Evolutionary conservation across 2,113 vertebrate genomes (phyloP).

Genomic region (Burhinus oedicnemus): DNA sequence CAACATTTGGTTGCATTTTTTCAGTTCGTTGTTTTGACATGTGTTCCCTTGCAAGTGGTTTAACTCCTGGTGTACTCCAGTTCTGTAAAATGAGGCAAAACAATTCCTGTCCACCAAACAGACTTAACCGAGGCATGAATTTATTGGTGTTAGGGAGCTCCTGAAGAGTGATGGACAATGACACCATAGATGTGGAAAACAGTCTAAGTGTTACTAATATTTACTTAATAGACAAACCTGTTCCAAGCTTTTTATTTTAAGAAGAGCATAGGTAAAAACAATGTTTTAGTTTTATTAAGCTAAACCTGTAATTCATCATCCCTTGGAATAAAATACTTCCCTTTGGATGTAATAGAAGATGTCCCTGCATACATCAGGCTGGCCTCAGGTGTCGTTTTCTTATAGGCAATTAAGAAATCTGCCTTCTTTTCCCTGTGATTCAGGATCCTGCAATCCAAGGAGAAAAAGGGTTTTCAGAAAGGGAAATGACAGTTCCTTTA

Average conservation of each 20-base stretch:
- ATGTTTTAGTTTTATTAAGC: neutral
- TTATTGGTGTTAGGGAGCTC: neutral
- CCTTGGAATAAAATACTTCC: neutral
- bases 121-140: neutral
- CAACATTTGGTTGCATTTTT: slow-evolving; percentile 26
- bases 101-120: neutral
- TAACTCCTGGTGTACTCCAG: neutral
- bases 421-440: neutral
- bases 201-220: neutral
- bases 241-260: neutral
- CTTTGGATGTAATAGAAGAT: neutral
- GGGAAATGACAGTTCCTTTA: slow-evolving; percentile 25
- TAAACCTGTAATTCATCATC: neutral
- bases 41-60: neutral
- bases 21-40: neutral
- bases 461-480: slow-evolving; percentile 27
- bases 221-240: neutral
- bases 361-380: neutral
- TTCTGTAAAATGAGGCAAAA: neutral
- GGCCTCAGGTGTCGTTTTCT: neutral
- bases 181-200: neutral
- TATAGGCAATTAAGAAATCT: neutral
- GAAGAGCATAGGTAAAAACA: neutral
- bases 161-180: neutral
- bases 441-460: neutral